These are phyloP conservation scores for Magallana ariakensis DNA, from an alignment of 1,140 invertebrate species.

Conservation along the genomic window DNA sequence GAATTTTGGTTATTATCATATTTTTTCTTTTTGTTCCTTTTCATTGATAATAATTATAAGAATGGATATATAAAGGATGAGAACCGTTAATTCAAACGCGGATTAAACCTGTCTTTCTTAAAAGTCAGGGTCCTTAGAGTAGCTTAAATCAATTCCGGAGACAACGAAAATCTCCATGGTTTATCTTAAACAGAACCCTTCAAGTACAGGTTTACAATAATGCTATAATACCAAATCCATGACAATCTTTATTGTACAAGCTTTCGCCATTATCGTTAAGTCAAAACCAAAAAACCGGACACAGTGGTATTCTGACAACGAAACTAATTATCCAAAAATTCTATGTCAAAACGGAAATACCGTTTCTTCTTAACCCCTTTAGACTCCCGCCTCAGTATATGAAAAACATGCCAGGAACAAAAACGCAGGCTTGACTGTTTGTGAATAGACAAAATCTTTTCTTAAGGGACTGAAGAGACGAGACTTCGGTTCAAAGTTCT, in stretches of 20 bases:
- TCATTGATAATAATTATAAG: too few species aligned
- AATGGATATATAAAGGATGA: too few species aligned
- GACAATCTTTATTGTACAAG: slow-evolving; percentile 3
- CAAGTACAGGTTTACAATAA: slow-evolving; percentile 1
- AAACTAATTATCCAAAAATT: background rate
- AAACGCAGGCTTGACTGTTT: background rate
- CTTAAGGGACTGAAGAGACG: too few species aligned
- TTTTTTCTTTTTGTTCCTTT: too few species aligned
- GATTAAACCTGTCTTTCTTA: too few species aligned
- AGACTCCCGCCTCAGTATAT: background rate
- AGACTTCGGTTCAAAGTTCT: too few species aligned
- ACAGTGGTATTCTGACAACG: background rate
- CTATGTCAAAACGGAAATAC: background rate
- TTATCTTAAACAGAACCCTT: background rate
- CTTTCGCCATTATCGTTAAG: slow-evolving; percentile 4
- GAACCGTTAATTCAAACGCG: too few species aligned
- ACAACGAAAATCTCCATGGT: too few species aligned
- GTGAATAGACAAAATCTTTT: background rate
- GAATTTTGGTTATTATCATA: too few species aligned
- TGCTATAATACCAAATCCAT: background rate
- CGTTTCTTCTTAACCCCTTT: background rate
- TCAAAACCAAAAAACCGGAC: slow-evolving; percentile 7
- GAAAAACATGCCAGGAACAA: background rate
- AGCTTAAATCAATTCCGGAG: too few species aligned
- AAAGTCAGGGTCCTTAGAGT: too few species aligned